Evolutionary conservation across 2,113 vertebrate species (phyloP).

Genomic region (Calonectris borealis): DNA sequence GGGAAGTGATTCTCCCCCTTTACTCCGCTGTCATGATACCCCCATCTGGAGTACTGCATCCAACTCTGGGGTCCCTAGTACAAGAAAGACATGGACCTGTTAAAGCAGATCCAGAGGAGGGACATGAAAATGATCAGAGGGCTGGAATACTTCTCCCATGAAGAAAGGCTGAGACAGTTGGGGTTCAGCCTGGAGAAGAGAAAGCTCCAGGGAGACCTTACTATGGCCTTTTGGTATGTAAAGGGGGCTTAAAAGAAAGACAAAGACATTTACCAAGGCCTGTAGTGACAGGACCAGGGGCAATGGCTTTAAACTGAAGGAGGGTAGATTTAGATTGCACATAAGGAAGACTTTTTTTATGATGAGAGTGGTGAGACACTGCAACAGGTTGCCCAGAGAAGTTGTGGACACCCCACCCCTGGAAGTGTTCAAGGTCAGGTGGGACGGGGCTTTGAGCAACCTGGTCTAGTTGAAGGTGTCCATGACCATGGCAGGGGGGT

Average conservation of each 20-base stretch:
- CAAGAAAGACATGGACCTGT: background rate
- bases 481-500: background rate
- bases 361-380: background rate
- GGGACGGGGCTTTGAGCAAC: background rate
- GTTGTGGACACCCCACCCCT: background rate
- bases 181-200: background rate
- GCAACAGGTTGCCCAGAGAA: background rate
- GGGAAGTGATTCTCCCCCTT: background rate
- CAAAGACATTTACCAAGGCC: background rate
- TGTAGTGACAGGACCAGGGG: background rate
- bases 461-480: background rate
- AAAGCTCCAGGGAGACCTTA: background rate
- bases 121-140: background rate
- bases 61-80: background rate
- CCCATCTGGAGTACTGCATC: background rate
- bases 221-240: background rate
- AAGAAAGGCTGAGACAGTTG: background rate
- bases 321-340: background rate
- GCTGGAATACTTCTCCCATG: rapidly evolving
- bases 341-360: background rate
- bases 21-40: background rate
- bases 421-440: background rate
- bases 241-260: background rate
- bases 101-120: background rate
- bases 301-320: background rate